Evolutionary conservation across 2,113 vertebrate genomes (phyloP), one percentile per base, ranked within the genome.

Genomic region (Siphamia tubifer): DNA sequence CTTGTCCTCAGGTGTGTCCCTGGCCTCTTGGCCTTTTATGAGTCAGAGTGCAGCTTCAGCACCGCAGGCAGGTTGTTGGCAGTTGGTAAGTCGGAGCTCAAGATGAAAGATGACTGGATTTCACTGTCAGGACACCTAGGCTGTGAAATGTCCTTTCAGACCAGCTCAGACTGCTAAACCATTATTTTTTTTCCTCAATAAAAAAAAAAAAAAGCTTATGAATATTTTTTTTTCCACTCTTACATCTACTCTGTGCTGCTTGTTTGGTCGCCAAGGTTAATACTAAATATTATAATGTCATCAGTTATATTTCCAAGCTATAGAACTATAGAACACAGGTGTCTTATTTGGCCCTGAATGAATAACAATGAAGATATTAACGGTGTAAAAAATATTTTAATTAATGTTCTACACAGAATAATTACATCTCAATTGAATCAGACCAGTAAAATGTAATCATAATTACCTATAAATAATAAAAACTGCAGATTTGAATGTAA

Each of bases 41-140:
- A 73, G 56, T 53, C 51, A 53, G 62, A 42, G 60, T 52, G 75
- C 64, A 61, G 77, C 56, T 35, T 56, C 35, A 35, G 42, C 38
- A 42, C 79, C 64, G 61, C 61, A 62, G 63, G 68, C 68, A 23
- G 27, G 24, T 68, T 79, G 40, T 28, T 53, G 74, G 68, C 77
- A 13, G 39, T 55, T 63, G 36, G 53, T 63, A 68, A 69, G 71
- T 76, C 58, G 20, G 24, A 54, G 54, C 68, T 76, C 63, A 70
- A 69, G 71, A 71, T 86, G 77, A 86, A 72, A 69, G 67, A 84
- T 81, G 76, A 48, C 61, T 56, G 74, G 52, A 68, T 74, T 58
- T 75, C 13, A 34, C 57, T 74, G 67, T 72, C 61, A 68, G 65
- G 70, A 84, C 69, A 78, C 77, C 49, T 30, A 27, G 47, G 45